A percentile compares a stretch with the other conserved stretches of the same genome.
Conservation (phyloP, 2,888 invertebrate species). For the Pyrocoelia pectoralis region DNA sequence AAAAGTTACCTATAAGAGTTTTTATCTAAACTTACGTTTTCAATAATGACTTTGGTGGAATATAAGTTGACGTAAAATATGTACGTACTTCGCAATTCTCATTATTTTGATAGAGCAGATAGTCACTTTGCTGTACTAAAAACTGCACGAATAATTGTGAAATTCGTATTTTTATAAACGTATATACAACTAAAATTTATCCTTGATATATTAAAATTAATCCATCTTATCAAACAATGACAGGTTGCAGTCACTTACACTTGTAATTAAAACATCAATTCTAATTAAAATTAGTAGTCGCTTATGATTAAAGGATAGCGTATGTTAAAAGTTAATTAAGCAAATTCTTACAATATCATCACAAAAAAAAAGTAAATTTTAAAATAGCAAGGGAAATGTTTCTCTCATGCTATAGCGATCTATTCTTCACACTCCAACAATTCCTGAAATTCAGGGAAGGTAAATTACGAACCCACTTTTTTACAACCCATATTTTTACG, state of each 20-base stretch:
- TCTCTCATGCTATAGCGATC: background rate
- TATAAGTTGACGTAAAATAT: too few species aligned
- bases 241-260: background rate
- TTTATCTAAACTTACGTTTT: too few species aligned
- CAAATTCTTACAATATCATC: background rate
- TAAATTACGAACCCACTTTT: constrained; percentile 40
- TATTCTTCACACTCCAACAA: constrained; percentile 30
- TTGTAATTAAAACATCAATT: background rate
- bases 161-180: too few species aligned
- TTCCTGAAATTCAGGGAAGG: constrained; percentile 38
- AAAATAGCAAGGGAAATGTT: background rate
- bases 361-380: background rate
- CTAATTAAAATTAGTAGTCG: background rate
- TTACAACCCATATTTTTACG: constrained; percentile 44
- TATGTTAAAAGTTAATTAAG: background rate
- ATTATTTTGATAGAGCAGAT: too few species aligned
- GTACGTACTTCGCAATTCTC: too few species aligned
- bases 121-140: too few species aligned
- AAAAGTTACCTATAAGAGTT: too few species aligned
- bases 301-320: background rate
- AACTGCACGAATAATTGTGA: too few species aligned
- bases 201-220: background rate
- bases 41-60: too few species aligned
- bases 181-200: too few species aligned
- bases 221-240: background rate